Evolutionary conservation across 2,888 invertebrate species (phyloP).

Genomic region (Sphaerophoria taeniata): DNA sequence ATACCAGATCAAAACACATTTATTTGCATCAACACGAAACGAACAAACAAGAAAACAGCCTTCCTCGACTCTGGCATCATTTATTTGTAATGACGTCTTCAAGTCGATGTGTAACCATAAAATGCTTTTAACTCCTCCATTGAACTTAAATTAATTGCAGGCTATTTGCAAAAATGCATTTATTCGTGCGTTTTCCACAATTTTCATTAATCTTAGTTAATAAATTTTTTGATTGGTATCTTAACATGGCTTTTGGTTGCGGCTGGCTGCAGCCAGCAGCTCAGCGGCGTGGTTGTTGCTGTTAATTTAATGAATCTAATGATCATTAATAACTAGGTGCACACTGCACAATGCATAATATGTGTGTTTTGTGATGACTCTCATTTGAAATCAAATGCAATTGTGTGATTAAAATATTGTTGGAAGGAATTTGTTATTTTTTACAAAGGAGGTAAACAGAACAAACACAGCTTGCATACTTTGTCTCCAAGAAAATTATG

Average conservation of each 20-base stretch:
- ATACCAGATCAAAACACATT: not conserved
- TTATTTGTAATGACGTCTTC: slow-evolving; percentile 58
- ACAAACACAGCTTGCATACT: no score
- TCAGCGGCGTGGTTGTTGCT: no score
- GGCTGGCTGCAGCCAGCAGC: no score
- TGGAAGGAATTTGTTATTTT: no score
- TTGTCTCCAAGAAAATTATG: no score
- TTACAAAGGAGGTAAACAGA: no score
- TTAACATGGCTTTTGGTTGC: slow-evolving; percentile 1
- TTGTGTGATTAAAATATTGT: no score
- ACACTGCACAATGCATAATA: no score
- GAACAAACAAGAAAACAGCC: slow-evolving; percentile 36
- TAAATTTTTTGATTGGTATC: slow-evolving; percentile 59
- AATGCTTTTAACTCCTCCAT: slow-evolving; percentile 64
- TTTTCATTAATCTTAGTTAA: slow-evolving; percentile 65
- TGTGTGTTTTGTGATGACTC: no score
- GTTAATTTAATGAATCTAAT: no score
- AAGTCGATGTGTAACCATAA: slow-evolving; percentile 60
- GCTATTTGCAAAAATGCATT: slow-evolving; percentile 50
- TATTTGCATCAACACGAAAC: not conserved
- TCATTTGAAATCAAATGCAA: no score
- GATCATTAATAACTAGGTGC: no score
- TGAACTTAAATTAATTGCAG: slow-evolving; percentile 63
- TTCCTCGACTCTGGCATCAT: slow-evolving; percentile 38
- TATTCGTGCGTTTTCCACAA: slow-evolving; percentile 48